Conservation (phyloP, 2,113 vertebrate species). For the Ursus arctos region DNA sequence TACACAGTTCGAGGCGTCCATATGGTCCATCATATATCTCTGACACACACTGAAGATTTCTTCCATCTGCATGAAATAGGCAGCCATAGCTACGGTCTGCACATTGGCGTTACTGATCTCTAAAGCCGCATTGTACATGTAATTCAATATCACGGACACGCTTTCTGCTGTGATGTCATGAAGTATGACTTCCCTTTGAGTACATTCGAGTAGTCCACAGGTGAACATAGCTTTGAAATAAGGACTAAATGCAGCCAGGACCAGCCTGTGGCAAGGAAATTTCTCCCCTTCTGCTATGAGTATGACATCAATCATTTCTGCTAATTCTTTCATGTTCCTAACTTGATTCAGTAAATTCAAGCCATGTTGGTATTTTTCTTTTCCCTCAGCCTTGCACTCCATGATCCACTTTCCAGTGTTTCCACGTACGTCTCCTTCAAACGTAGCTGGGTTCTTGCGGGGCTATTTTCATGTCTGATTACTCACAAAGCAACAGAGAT, state of each 20-base stretch:
- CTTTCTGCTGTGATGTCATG: slow-evolving; percentile 93
- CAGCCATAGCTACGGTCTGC: slow-evolving; percentile 93
- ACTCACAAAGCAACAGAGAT: slow-evolving; percentile 53
- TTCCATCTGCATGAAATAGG: slow-evolving; percentile 97
- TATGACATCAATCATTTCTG: slow-evolving; percentile 94
- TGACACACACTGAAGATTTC: slow-evolving; percentile 93
- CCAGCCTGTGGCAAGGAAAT: slow-evolving; percentile 95
- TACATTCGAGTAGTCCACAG: slow-evolving; percentile 95
- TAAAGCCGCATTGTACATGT: slow-evolving; percentile 94
- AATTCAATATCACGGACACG: slow-evolving; percentile 91
- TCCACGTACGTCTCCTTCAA: slow-evolving; percentile 46
- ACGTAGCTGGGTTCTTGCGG: slow-evolving; percentile 43
- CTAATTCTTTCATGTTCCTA: slow-evolving; percentile 92
- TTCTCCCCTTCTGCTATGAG: slow-evolving; percentile 94
- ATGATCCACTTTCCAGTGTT: slow-evolving; percentile 81
- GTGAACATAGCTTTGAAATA: slow-evolving; percentile 99
- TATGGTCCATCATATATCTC: slow-evolving; percentile 95
- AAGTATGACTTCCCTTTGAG: slow-evolving; percentile 91
- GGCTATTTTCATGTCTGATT: slow-evolving; percentile 57
- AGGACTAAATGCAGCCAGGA: slow-evolving; percentile 97
- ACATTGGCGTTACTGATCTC: slow-evolving; percentile 91
- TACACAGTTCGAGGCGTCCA: slow-evolving; percentile 97
- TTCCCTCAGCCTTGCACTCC: slow-evolving; percentile 88
- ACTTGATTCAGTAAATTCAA: slow-evolving; percentile 91
- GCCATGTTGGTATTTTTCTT: slow-evolving; percentile 88